Evolutionary conservation across 2,113 vertebrate genomes (phyloP), one percentile per base, ranked within the genome.

Genomic region (Eidolon helvum): DNA sequence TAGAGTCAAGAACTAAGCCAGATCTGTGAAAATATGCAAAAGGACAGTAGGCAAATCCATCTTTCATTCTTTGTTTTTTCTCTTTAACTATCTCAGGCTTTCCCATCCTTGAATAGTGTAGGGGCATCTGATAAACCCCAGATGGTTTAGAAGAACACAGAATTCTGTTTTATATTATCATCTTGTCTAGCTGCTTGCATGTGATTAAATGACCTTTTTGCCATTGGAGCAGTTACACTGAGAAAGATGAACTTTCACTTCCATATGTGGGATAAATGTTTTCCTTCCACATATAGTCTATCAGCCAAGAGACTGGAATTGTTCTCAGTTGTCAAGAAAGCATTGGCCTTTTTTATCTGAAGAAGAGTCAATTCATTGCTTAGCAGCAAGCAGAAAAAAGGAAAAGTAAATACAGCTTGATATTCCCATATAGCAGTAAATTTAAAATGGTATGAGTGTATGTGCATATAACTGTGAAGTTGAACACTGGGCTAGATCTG

Each of bases 81-180:
- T 96, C 72, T 91, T 94, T 92, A 96, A 94, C 53, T 14, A n/a
- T 40, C 84, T 88, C 75, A 87, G 74, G 5, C 8, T 91, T 91
- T 93, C 72, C 86, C 63, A 85, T 92, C 75, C 53, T 90, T 92
- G 84, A 93, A 84, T 91, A 53, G 69, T 87, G 4, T 82, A 88
- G 48, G 75, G 87, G 66, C 33, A 86, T 95, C 91, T 92, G 93
- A 95, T 94, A 96, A 97, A 90, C 71, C 80, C 91, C 96, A 88
- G 74, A 94, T 94, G 91, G 77, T 94, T 94, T 86, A 77, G 61
- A 96, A 92, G 72, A 91, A 77, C 40, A 90, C 55, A 30, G 82
- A 88, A 91, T 94, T 89, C 95, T 97, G 96, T 94, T 98, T 97
- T 96, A 84, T 87, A 96, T 97, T 96, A 92, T 90, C 95, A 94